Evolutionary conservation across 1,140 invertebrate species (phyloP).

Genomic region (Drosophila repleta): DNA sequence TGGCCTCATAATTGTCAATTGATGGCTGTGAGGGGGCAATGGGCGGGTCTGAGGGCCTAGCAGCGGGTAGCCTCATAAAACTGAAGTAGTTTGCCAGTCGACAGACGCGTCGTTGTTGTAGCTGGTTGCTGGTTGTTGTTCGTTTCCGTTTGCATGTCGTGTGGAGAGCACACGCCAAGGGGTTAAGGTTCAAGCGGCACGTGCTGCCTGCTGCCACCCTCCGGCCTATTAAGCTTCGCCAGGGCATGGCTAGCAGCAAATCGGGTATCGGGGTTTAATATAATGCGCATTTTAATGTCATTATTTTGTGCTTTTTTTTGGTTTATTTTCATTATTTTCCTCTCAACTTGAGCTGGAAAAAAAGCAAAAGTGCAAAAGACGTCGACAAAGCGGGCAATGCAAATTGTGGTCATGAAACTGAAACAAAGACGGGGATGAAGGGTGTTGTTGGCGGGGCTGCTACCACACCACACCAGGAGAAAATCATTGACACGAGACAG

Average conservation of each 20-base stretch:
- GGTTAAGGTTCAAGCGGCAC: slow-evolving; percentile 68
- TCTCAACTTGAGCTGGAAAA: slow-evolving; percentile 19
- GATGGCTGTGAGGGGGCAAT: slow-evolving; percentile 18
- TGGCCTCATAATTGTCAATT: slow-evolving; percentile 80
- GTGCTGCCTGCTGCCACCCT: slow-evolving; percentile 37
- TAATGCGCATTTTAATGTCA: slow-evolving; percentile 76
- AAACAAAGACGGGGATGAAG: slow-evolving; percentile 9
- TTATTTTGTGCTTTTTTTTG: slow-evolving; percentile 46
- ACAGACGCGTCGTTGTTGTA: slow-evolving; percentile 43
- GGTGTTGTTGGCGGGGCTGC: not conserved
- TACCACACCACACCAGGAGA: slow-evolving; percentile 13
- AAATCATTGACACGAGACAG: slow-evolving; percentile 27
- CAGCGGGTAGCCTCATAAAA: slow-evolving; percentile 66
- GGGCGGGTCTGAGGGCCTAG: slow-evolving; percentile 16
- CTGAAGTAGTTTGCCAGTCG: slow-evolving; percentile 69
- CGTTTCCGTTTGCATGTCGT: slow-evolving; percentile 52
- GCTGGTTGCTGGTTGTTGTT: slow-evolving; percentile 44
- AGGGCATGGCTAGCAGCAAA: slow-evolving; percentile 23
- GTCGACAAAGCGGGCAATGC: slow-evolving; percentile 53
- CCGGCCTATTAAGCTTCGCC: not conserved
- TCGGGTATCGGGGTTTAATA: slow-evolving; percentile 57
- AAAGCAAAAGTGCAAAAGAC: slow-evolving; percentile 63
- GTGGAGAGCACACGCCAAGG: slow-evolving; percentile 64
- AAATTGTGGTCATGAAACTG: slow-evolving; percentile 52
- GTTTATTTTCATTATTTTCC: not conserved